A percentile compares a stretch with the other conserved stretches of the same genome.
phyloP scores from a whole-genome alignment of 1,140 invertebrate species.

The Drosophila pruinosa region DNA sequence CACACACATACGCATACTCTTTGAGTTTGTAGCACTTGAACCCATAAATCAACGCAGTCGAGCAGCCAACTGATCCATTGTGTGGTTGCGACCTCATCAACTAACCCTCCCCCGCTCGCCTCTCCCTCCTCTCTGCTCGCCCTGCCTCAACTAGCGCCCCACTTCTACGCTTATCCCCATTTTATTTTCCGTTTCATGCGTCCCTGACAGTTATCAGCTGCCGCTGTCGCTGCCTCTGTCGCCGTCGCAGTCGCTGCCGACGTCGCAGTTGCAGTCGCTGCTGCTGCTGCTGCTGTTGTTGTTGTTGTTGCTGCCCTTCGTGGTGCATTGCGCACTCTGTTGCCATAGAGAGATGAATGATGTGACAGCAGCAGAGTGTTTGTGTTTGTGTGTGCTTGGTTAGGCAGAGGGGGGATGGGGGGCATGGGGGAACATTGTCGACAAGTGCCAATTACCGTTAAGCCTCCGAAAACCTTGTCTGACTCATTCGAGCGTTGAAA shows the following conservation, averaged over 20 bases:
- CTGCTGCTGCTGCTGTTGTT: neutral
- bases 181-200: slow-evolving; percentile 13
- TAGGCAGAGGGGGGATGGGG: neutral
- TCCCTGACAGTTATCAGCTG: slow-evolving; percentile 32
- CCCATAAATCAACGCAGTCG: slow-evolving; percentile 52
- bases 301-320: slow-evolving; percentile 33
- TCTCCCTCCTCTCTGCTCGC: slow-evolving; percentile 17
- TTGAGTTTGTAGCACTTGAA: slow-evolving; percentile 30
- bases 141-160: neutral
- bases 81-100: slow-evolving; percentile 27
- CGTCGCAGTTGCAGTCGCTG: too few relatives aligned
- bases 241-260: neutral
- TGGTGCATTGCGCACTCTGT: slow-evolving; percentile 46
- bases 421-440: slow-evolving; percentile 14
- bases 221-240: neutral
- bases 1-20: neutral
- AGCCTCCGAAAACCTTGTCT: slow-evolving; percentile 32
- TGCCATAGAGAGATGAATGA: slow-evolving; percentile 10
- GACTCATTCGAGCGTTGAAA: slow-evolving; percentile 33
- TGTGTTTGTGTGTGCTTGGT: neutral
- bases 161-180: slow-evolving; percentile 19
- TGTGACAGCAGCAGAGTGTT: slow-evolving; percentile 17
- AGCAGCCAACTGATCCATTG: slow-evolving; percentile 32
- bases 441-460: slow-evolving; percentile 47
- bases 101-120: slow-evolving; percentile 2